Evolutionary conservation across 2,113 vertebrate genomes (phyloP).

Genomic region (Gila orcuttii): DNA sequence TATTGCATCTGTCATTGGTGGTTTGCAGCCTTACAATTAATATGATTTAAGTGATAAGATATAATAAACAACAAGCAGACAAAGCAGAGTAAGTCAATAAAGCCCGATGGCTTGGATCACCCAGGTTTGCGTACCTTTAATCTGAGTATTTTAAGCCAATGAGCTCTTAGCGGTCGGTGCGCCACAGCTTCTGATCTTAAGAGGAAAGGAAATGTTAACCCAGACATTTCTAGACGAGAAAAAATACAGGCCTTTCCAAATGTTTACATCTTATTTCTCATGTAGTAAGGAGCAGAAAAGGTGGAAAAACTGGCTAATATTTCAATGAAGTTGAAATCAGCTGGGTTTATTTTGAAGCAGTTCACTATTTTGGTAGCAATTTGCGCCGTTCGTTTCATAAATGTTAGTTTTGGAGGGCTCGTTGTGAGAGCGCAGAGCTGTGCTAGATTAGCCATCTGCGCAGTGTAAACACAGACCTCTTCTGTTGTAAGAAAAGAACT

Average conservation of each 20-base stretch:
- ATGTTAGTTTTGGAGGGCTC: slow-evolving; percentile 80
- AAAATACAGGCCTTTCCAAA: slow-evolving; percentile 66
- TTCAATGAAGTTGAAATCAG: slow-evolving; percentile 82
- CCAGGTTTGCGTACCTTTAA: slow-evolving; percentile 14
- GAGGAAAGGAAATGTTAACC: slow-evolving; percentile 76
- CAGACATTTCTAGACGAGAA: slow-evolving; percentile 67
- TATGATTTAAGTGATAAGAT: neutral
- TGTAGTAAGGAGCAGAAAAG: slow-evolving; percentile 62
- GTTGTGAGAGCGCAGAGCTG: slow-evolving; percentile 71
- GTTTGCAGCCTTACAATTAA: neutral
- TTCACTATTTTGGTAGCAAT: slow-evolving; percentile 82
- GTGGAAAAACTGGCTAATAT: slow-evolving; percentile 77
- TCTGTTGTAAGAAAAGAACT: slow-evolving; percentile 68
- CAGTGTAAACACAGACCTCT: slow-evolving; percentile 75
- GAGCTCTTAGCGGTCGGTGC: slow-evolving; percentile 54
- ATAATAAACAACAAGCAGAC: neutral
- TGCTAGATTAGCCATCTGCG: slow-evolving; percentile 76
- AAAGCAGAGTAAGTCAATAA: neutral
- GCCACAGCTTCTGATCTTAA: slow-evolving; percentile 64
- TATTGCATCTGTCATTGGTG: too few relatives aligned
- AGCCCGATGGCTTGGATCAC: neutral
- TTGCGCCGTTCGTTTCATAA: slow-evolving; percentile 79
- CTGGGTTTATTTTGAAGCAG: slow-evolving; percentile 83
- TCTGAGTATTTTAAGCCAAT: slow-evolving; percentile 36
- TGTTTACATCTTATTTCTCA: slow-evolving; percentile 78